Evolutionary conservation across 92 coral and sea anemone species (phyloP), one percentile per base, ranked within the genome.

Genomic region (Blastomussa wellsi): DNA sequence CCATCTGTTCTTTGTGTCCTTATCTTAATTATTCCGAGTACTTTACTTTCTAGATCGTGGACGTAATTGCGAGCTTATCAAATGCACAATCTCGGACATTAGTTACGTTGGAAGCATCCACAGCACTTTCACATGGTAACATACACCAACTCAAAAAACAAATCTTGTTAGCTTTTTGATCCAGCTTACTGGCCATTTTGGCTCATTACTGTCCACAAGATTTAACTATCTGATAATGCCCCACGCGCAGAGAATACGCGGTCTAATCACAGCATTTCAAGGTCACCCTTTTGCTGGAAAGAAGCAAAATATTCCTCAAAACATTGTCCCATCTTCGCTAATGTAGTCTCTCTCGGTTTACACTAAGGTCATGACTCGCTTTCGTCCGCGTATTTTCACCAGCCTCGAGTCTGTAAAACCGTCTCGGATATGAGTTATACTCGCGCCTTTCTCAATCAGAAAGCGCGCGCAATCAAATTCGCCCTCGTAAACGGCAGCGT

Each of bases 381-480:
- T 70, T 5, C 44, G 28, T 29, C 85, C 73, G 4, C 77, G 77
- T 35, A 24, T 31, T 37, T 59, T 71, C 4, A 82, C 41, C 67
- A 91, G 64, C 14, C 74, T 86, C 67, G 41, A 83, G 57, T 95
- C 97, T 5, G 91, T 79, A 68, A 89, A 95, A 0, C 99, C 99
- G 55, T 97, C 90, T 1, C 93, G 92, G 38, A 97, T 97, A 69
- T 89, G 88, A 14, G 66, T 93, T 22, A 95, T 92, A 75, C 87
- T 88, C 38, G 99, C 99, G 13, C 99, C 99, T 19, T 88, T 88
- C 51, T 92, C 78, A 28, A 97, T 97, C 38, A 97, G 77, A 82
- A 79, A 84, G 20, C 86, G 86, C 32, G 99, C 99, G 64, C 99
- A 95, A 78, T 97, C 99, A 77, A 93, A 97, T 36, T 97, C 95